Percentiles rank a stretch among this genome's conserved stretches.
phyloP scores from a whole-genome alignment of 2,113 vertebrate genomes.

The Brachyhypopomus occidentalis region DNA sequence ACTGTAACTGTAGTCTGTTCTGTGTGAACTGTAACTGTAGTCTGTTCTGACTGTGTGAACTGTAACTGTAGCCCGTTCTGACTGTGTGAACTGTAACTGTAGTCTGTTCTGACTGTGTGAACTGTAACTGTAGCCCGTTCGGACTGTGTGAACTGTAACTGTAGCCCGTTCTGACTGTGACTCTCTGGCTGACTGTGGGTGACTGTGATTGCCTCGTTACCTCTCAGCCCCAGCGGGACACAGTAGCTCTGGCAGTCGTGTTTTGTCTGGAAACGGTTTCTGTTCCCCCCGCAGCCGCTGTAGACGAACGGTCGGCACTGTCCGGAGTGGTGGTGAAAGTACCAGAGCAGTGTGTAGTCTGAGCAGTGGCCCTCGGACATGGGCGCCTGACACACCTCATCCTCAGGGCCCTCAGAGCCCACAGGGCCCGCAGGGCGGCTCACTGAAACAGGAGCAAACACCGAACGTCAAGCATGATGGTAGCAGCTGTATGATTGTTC shows the following conservation, averaged over 20 bases:
- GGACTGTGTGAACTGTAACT: not conserved
- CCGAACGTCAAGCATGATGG: not conserved
- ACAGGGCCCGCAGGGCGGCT: slow-evolving; percentile 20
- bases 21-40: too few species aligned
- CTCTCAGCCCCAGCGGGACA: slow-evolving; percentile 42
- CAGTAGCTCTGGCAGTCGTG: slow-evolving; percentile 73
- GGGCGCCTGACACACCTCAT: slow-evolving; percentile 74
- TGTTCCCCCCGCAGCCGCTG: slow-evolving; percentile 83
- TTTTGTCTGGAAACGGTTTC: slow-evolving; percentile 79
- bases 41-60: too few species aligned
- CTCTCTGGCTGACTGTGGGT: not conserved
- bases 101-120: not conserved
- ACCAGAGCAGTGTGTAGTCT: slow-evolving; percentile 81
- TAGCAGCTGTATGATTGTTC: not conserved
- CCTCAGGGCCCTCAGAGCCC: slow-evolving; percentile 16
- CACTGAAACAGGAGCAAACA: not conserved
- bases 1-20: too few species aligned
- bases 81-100: too few species aligned
- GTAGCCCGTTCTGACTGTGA: not conserved
- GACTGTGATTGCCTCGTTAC: slow-evolving; percentile 35
- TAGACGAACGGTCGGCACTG: slow-evolving; percentile 84
- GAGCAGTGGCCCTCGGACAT: slow-evolving; percentile 83
- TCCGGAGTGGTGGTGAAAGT: slow-evolving; percentile 69
- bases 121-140: not conserved
- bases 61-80: too few species aligned